phyloP scores from a whole-genome alignment of 37 sponge, comb jelly and placozoan species.

The Ianthella basta region DNA sequence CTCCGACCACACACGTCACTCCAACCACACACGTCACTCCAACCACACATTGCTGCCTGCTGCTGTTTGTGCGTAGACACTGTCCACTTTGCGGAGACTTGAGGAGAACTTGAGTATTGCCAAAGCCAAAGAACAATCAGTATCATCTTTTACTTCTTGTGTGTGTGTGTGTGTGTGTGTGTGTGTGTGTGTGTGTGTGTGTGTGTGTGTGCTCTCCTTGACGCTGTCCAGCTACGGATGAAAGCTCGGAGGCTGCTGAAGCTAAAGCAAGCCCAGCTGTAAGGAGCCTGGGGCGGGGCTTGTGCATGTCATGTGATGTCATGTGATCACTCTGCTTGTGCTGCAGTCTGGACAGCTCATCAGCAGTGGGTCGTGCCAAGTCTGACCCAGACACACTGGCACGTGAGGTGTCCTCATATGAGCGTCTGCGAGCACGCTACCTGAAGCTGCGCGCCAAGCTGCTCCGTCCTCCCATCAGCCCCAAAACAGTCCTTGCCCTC shows the following conservation, averaged over 20 bases:
- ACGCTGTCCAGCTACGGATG: not conserved
- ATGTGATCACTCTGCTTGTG: not conserved
- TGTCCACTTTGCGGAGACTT: conserved; percentile 59
- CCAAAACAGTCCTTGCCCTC: conserved; percentile 32
- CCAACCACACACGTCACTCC: too few species aligned
- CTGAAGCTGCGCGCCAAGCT: conserved; percentile 1
- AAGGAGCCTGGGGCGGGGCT: not conserved
- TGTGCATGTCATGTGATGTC: not conserved
- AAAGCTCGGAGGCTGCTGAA: not conserved
- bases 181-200: not conserved
- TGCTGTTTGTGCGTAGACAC: conserved; percentile 28
- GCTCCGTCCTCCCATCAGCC: not conserved
- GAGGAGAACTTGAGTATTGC: conserved; percentile 82
- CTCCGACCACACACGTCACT: too few species aligned
- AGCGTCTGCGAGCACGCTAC: not conserved
- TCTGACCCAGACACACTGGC: conserved; percentile 10
- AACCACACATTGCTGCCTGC: not conserved
- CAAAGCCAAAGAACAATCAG: conserved; percentile 59
- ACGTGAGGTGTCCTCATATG: not conserved
- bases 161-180: conserved; percentile 11
- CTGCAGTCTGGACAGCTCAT: not conserved
- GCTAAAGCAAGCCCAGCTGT: not conserved
- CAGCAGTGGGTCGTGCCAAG: not conserved
- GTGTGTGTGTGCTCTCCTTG: conserved; percentile 14
- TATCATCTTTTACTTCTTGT: conserved; percentile 28